Base-by-base conservation (phyloP, 2,113 vertebrate species). In the Melanerpes formicivorus region DNA sequence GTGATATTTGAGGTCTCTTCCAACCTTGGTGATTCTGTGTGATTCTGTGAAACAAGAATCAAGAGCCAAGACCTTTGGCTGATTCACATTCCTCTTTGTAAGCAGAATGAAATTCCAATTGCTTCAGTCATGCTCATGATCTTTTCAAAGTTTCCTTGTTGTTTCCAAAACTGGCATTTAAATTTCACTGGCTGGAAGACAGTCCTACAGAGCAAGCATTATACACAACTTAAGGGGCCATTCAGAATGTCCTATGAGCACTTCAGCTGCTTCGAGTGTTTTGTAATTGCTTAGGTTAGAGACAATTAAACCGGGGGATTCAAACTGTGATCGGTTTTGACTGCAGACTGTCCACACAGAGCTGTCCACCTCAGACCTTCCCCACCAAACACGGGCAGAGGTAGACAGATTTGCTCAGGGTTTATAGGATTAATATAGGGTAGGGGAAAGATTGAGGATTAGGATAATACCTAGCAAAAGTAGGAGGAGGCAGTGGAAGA, bases 361-460 rank as follows among this genome's bases (percentile, higher is more conserved):
- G 56, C 64, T 27, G 26, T 62, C 66, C 66, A 82, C 23, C 59
- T 34, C 26, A 34, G 5, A 30, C 84, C 74, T 34, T 50, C 59
- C 64, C n/a, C 80, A 74, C 60, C 72, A 80, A 93, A 71, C 26
- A 42, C 52, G 66, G 72, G n/a, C 84, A 88, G 55, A 79, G 63
- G 50, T 15, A 79, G 83, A 58, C 83, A 90, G 92, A 84, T 90
- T 88, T 95, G 44, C 77, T 90, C 44, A 66, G 80, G 70, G 18
- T 92, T 96, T 93, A 94, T 56, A 76, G 46, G 92, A 93, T 93
- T 96, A 95, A n/a, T 29, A 82, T 5, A 63, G 75, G 46, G 55
- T 6, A 87, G 74, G 42, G 69, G 27, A 76, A 93, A 88, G 34
- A 76, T 16, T 26, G 10, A 30, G 72, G 64, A 93, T 95, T 82